A percentile compares a stretch with the other conserved stretches of the same genome.
These are phyloP conservation scores for Pseudochaenichthys georgianus DNA, from an alignment of 2,797 vertebrate genomes.

Conservation along the genomic window DNA sequence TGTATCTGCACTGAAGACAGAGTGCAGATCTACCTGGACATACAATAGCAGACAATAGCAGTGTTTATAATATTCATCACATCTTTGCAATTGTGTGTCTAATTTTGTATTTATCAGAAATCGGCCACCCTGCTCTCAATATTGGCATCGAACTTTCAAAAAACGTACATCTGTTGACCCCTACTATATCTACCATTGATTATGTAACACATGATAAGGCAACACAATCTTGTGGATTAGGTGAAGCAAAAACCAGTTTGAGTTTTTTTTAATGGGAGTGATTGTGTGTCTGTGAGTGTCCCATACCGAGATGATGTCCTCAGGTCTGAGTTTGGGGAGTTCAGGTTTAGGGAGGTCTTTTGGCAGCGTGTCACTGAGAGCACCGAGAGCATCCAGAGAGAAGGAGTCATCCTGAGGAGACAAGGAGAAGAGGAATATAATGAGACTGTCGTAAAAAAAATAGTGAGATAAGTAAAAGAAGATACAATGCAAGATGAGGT, in stretches of 20 bases:
- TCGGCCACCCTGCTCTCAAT: too few relatives aligned
- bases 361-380: slow-evolving; percentile 69
- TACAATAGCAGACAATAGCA: too few relatives aligned
- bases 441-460: not conserved
- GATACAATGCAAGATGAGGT: not conserved
- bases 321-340: slow-evolving; percentile 73
- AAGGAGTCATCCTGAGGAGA: slow-evolving; percentile 58
- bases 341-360: slow-evolving; percentile 66
- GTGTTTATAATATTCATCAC: too few relatives aligned
- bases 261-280: not conserved
- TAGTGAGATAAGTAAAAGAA: not conserved
- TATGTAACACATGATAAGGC: not conserved
- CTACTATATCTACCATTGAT: not conserved
- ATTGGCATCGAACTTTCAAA: too few relatives aligned
- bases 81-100: too few relatives aligned
- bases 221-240: not conserved
- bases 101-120: too few relatives aligned
- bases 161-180: too few relatives aligned
- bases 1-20: too few relatives aligned
- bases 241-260: not conserved
- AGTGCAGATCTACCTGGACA: too few relatives aligned
- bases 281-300: not conserved
- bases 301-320: slow-evolving; percentile 79
- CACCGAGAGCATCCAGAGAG: slow-evolving; percentile 75
- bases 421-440: not conserved